Conservation (phyloP, 2,113 vertebrate genomes). For the Ivindomyrus marchei region DNA sequence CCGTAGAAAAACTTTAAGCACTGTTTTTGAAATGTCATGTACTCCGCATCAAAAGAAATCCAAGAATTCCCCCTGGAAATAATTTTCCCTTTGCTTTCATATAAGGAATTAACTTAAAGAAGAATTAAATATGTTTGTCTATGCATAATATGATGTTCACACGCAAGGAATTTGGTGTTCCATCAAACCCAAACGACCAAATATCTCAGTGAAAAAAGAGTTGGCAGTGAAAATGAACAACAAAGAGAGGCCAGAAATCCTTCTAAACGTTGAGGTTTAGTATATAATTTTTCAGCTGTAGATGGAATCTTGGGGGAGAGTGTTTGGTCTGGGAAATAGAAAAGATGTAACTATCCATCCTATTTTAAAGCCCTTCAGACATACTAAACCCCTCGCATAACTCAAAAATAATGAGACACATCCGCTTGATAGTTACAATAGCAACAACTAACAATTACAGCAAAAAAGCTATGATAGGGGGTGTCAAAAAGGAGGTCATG, state of each 20-base stretch:
- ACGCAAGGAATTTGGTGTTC: conserved; percentile 13
- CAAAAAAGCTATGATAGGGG: background rate
- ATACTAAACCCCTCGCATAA: background rate
- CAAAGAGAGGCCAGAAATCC: background rate
- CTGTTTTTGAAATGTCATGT: background rate
- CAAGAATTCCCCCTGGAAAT: conserved; percentile 2
- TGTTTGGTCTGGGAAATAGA: conserved; percentile 6
- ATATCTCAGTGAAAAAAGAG: background rate
- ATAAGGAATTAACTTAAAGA: background rate
- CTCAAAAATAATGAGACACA: background rate
- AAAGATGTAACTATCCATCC: background rate
- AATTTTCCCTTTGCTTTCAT: background rate
- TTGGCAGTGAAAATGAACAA: background rate
- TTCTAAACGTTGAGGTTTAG: conserved; percentile 1
- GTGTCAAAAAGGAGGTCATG: background rate
- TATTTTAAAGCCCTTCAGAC: background rate
- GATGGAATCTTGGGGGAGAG: background rate
- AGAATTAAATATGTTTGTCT: background rate
- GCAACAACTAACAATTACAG: background rate
- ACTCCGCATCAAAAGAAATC: background rate
- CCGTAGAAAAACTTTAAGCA: background rate
- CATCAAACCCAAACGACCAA: conserved; percentile 6
- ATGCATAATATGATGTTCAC: conserved; percentile 16
- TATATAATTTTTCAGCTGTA: conserved; percentile 19
- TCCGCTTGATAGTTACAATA: background rate